Percentiles rank a stretch among this genome's conserved stretches.
Evolutionary conservation across 1,140 invertebrate genomes (phyloP).

Genomic region (Drosophila watanabei): DNA sequence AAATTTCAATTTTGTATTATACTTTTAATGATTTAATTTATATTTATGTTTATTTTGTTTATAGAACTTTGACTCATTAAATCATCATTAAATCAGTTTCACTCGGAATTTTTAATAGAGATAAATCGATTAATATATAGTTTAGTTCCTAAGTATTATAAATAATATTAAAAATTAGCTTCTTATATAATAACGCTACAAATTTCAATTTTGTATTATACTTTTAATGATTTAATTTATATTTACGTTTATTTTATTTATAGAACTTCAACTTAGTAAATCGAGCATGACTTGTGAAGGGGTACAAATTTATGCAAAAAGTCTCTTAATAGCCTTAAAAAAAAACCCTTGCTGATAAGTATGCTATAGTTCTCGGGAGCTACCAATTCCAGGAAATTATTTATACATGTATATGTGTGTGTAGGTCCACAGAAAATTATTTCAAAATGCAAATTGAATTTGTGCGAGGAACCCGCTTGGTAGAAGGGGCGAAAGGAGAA

Average conservation of each 20-base stretch:
- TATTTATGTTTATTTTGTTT: not conserved
- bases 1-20: not conserved
- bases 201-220: not conserved
- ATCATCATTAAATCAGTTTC: no score
- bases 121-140: not conserved
- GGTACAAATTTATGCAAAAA: not conserved
- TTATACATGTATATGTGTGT: not conserved
- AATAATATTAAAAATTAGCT: not conserved
- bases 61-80: no score
- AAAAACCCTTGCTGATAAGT: conserved; percentile 26
- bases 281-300: not conserved
- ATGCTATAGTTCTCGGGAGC: conserved; percentile 32
- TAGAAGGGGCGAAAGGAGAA: not conserved
- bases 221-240: not conserved
- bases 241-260: not conserved
- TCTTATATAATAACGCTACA: not conserved
- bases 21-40: not conserved
- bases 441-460: conserved; percentile 77
- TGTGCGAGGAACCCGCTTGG: conserved; percentile 20
- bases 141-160: not conserved
- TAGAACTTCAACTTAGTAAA: no score
- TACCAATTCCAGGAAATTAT: conserved; percentile 52
- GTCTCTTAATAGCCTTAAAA: no score
- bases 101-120: not conserved
- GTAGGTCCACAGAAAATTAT: conserved; percentile 19